phyloP scores from a whole-genome alignment of 2,113 vertebrate species.

The Rhinopomastus cyanomelas region DNA sequence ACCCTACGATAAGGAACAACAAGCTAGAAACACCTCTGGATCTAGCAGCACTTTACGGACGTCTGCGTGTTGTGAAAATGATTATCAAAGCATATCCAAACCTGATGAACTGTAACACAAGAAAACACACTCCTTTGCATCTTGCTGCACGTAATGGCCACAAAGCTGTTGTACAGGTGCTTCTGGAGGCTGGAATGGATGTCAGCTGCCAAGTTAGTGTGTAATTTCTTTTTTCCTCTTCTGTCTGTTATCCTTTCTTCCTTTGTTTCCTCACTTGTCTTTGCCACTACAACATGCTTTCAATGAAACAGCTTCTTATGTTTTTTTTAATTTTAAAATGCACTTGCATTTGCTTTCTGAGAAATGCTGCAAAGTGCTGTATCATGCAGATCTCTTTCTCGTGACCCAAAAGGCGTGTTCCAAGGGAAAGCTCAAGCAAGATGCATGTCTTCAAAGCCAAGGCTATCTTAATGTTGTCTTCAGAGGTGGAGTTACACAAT shows the following conservation, averaged over 20 bases:
- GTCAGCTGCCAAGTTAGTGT: constrained; percentile 91
- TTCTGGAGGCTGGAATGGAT: constrained; percentile 93
- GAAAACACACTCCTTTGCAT: constrained; percentile 91
- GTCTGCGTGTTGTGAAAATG: constrained; percentile 92
- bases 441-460: not conserved
- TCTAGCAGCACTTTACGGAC: constrained; percentile 92
- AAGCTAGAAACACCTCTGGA: constrained; percentile 91
- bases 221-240: not conserved
- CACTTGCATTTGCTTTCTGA: not conserved
- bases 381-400: not conserved
- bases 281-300: not conserved
- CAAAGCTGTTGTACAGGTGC: constrained; percentile 86
- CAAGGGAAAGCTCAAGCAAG: not conserved
- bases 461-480: not conserved
- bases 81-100: constrained; percentile 91
- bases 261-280: not conserved
- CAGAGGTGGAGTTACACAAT: not conserved
- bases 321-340: not conserved
- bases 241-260: not conserved
- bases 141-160: constrained; percentile 96
- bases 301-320: not conserved
- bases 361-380: not conserved
- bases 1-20: constrained; percentile 94
- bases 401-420: not conserved
- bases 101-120: constrained; percentile 88